Percentiles rank a stretch among this genome's conserved stretches.
These are phyloP conservation scores for Paramisgurnus dabryanus DNA, from an alignment of 2,113 vertebrate genomes.

Conservation along the genomic window DNA sequence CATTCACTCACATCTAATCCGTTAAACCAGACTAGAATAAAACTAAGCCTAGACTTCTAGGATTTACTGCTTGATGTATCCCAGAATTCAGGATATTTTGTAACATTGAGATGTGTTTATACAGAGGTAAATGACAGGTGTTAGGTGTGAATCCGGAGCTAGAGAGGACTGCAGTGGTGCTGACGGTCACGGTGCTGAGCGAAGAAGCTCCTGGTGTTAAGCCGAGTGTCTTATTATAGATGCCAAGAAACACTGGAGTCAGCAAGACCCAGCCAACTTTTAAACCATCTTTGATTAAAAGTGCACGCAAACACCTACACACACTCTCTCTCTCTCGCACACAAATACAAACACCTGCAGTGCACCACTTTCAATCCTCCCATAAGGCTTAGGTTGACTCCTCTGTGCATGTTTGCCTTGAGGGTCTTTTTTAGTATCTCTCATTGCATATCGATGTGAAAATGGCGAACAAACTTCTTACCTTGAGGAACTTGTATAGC, in stretches of 20 bases:
- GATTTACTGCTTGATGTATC: conserved; percentile 1
- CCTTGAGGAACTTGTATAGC: conserved; percentile 90
- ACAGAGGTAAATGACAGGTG: conserved; percentile 17
- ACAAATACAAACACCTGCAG: conserved; percentile 27
- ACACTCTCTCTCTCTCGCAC: background rate
- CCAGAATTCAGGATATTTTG: background rate
- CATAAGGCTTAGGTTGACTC: background rate
- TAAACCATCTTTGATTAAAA: conserved; percentile 43
- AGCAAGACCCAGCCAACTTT: conserved; percentile 29
- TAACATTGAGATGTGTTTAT: conserved; percentile 19
- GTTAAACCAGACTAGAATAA: conserved; percentile 20
- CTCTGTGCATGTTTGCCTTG: conserved; percentile 33
- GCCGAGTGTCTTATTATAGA: conserved; percentile 29
- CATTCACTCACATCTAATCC: conserved; percentile 27
- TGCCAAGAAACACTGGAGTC: conserved; percentile 35
- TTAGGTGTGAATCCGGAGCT: background rate
- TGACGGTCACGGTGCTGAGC: conserved; percentile 8
- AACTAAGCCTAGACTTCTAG: background rate
- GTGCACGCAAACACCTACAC: conserved; percentile 31
- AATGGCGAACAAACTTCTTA: conserved; percentile 54
- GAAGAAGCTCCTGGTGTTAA: conserved; percentile 9
- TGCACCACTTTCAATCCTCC: conserved; percentile 31
- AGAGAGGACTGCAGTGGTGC: background rate
- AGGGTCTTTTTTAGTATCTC: background rate
- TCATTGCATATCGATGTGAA: background rate